Base-by-base conservation (phyloP, 2,113 vertebrate species). In the Galbula dea region DNA sequence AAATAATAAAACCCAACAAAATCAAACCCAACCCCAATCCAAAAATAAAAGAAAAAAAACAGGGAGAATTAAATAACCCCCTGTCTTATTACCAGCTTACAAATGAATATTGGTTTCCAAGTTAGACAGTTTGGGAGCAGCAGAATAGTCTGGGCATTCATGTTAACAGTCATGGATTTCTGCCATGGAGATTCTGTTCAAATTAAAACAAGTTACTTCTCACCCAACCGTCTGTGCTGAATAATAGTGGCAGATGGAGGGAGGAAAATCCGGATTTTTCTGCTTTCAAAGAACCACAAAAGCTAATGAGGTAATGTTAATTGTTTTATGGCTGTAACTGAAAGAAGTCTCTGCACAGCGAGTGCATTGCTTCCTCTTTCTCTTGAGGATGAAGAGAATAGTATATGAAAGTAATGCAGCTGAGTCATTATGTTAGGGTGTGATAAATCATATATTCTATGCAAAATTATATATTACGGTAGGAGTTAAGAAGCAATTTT, bases 301-400 rank as follows among this genome's bases (percentile, higher is more conserved):
- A 91, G 71, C 78, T 96, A 96, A 94, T 91, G 94, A 95, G 89
- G 76, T 93, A 94, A 91, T n/a, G 82, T 52, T 95, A 89, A 94
- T 93, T 95, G 88, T 89, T 91, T 59, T 72, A 68, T 0, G 10
- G 65, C 62, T 61, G 54, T 39, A 71, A 74, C 77, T 46, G 79
- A 81, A 77, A 79, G 51, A 88, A 41, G 61, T 94, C 68, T 67
- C 85, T 75, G 68, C 83, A 88, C 46, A 94, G 82, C 57, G 79
- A 11, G 65, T 34, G 63, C 7, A 2, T 81, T 77, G 30, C 45
- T 77, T 90, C 68, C n/a, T 91, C 54, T 85, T 93, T 94, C 71
- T 92, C 65, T 91, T 39, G 48, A 54, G 79, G 32, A 5, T 72
- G 45, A 85, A 55, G 39, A 80, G 49, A 84, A 65, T 4, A 61